Base-by-base conservation (phyloP, 1,140 invertebrate species). In the Alviniconcha marisindica region DNA sequence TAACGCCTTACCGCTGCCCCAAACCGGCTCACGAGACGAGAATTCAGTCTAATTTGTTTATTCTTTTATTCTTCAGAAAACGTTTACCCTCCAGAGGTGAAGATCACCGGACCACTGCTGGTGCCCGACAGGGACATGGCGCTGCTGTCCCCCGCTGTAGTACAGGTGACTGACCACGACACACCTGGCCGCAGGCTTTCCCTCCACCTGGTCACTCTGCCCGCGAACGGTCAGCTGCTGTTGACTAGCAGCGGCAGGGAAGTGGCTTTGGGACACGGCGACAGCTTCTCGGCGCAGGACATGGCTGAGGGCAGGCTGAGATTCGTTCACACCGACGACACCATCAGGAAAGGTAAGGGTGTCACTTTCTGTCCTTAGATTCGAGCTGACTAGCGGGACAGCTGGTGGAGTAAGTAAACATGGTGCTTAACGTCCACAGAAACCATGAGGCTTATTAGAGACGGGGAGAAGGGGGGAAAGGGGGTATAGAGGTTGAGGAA, bases 101-200 rank as follows among this genome's bases (percentile, higher is more conserved):
- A 84, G 18, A 42, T 88, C 33, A 44, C 77, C 40, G 84, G 87
- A 33, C 82, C 86, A 24, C 78, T 89, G 21, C 36, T 78, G 24
- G 77, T 87, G 21, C 63, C 83, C 15, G 86, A 87, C 33, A 74
- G 77, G 21, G 81, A 78, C 12, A 78, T 83, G 4, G 36, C 63
- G 5, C 63, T 51, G 15, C 82, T 88, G 12, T 82, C 85, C 15
- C 54, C 69, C 0, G 63, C 83, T 33, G 56, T 88, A 2, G 54
- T 89, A 21, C 86, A 85, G 33, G 54, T 89, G 42, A 66, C 66
- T 54, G 88, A 89, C 66, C 36, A 73, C 1, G 88, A 89, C 82
- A 86, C 87, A 44, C 69, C 85, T 7, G 71, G 42, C 14, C 79
- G 84, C 36, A 82, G 78, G 3, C 74, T 89, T 0, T 40, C 51